Evolutionary conservation across 2,113 vertebrate species (phyloP).

Genomic region (Thamnaconus septentrionalis): DNA sequence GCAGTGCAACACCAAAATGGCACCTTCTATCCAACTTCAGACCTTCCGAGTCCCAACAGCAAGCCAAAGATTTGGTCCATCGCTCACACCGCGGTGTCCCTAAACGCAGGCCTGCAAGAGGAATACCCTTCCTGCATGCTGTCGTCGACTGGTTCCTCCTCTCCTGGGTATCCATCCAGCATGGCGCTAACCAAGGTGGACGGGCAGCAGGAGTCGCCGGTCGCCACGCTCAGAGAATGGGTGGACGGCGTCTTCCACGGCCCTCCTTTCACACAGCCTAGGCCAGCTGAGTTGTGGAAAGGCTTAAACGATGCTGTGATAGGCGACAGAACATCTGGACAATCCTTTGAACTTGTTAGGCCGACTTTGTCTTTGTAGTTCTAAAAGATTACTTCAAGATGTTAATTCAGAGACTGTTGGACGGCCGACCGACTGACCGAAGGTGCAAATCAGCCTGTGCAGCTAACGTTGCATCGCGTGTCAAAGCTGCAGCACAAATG

Average conservation of each 20-base stretch:
- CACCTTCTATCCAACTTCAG: constrained; percentile 73
- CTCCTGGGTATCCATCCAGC: constrained; percentile 67
- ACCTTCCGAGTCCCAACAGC: constrained; percentile 69
- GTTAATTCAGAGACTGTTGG: constrained; percentile 32
- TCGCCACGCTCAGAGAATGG: constrained; percentile 95
- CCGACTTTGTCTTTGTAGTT: constrained; percentile 74
- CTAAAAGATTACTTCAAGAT: not conserved
- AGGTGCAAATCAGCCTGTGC: not conserved
- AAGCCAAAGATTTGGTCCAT: constrained; percentile 97
- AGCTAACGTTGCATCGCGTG: not conserved
- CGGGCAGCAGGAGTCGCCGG: constrained; percentile 89
- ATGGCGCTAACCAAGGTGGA: constrained; percentile 71
- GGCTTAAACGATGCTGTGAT: constrained; percentile 78
- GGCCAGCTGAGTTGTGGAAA: constrained; percentile 83
- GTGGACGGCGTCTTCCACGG: constrained; percentile 96
- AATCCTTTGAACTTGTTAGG: constrained; percentile 77
- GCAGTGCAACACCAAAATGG: constrained; percentile 64
- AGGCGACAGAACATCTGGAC: constrained; percentile 80
- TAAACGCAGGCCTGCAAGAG: constrained; percentile 75
- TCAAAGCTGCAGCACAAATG: not conserved
- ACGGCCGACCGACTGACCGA: constrained; percentile 26
- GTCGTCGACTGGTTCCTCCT: constrained; percentile 65
- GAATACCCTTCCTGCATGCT: constrained; percentile 93
- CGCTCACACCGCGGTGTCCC: constrained; percentile 88
- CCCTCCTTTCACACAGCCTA: constrained; percentile 85